Percentiles rank a stretch among this genome's conserved stretches.
Conservation (phyloP, 2,113 vertebrate species). For the Podocnemis expansa region DNA sequence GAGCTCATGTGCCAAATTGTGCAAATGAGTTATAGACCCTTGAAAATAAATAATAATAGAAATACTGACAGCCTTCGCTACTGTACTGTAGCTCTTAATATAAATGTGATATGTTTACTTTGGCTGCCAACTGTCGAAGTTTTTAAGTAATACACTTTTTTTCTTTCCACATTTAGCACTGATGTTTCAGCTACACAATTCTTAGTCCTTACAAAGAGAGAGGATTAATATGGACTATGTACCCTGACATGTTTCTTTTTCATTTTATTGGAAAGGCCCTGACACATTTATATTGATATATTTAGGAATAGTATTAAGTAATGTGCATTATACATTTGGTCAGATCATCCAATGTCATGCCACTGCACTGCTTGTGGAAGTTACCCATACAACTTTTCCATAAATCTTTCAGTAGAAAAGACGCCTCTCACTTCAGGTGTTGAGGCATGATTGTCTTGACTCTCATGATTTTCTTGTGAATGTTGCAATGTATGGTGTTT, state of each 20-base stretch:
- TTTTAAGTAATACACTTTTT: neutral
- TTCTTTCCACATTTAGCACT: neutral
- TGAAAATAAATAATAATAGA: neutral
- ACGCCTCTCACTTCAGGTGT: too few relatives aligned
- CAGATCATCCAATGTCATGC: neutral
- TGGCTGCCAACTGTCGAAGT: rapidly evolving
- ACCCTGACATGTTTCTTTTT: neutral
- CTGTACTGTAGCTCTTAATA: rapidly evolving
- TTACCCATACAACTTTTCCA: neutral
- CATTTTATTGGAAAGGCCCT: neutral
- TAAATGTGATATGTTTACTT: neutral
- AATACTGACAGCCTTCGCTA: neutral
- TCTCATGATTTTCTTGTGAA: rapidly evolving
- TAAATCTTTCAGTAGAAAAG: neutral
- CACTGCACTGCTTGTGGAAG: rapidly evolving
- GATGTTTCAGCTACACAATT: rapidly evolving
- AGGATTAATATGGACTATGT: neutral
- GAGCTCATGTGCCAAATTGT: neutral
- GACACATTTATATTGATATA: neutral
- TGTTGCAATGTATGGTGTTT: neutral
- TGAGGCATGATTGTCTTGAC: too few relatives aligned
- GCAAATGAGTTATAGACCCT: neutral
- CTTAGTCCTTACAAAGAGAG: neutral
- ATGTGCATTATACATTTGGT: neutral
- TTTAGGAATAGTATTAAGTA: too few relatives aligned